Evolutionary conservation across 2,113 vertebrate genomes (phyloP).

Genomic region (Xenopus laevis): DNA sequence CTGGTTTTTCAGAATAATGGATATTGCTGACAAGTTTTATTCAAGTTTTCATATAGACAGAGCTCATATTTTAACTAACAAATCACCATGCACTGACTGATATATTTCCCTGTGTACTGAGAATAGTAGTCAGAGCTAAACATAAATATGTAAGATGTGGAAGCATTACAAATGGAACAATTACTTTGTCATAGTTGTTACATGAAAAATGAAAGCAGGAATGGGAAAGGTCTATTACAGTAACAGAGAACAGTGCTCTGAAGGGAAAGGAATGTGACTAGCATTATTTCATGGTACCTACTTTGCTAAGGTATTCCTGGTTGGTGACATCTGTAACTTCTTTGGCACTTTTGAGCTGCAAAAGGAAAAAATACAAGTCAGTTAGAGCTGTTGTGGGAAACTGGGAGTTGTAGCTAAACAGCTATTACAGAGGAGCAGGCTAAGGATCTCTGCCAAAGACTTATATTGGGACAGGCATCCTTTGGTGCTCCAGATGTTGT

Average conservation of each 20-base stretch:
- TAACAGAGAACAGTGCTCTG: not conserved
- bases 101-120: slow-evolving; percentile 23
- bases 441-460: not conserved
- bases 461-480: no score
- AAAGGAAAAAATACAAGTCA: slow-evolving; percentile 50
- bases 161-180: slow-evolving; percentile 14
- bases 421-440: not conserved
- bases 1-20: no score
- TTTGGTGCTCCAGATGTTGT: no score
- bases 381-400: no score
- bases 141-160: not conserved
- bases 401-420: not conserved
- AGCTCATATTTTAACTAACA: slow-evolving; percentile 25
- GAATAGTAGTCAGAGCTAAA: slow-evolving; percentile 12
- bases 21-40: no score
- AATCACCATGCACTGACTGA: slow-evolving; percentile 15
- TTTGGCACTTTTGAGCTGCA: slow-evolving; percentile 72
- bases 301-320: slow-evolving; percentile 72
- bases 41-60: slow-evolving; percentile 8
- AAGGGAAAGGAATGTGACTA: not conserved
- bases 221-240: slow-evolving; percentile 5
- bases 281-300: slow-evolving; percentile 54
- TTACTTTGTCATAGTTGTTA: slow-evolving; percentile 9
- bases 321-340: slow-evolving; percentile 72
- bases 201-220: not conserved